Evolutionary conservation across 1,140 invertebrate genomes (phyloP).

Genomic region (Drosophila parvula): DNA sequence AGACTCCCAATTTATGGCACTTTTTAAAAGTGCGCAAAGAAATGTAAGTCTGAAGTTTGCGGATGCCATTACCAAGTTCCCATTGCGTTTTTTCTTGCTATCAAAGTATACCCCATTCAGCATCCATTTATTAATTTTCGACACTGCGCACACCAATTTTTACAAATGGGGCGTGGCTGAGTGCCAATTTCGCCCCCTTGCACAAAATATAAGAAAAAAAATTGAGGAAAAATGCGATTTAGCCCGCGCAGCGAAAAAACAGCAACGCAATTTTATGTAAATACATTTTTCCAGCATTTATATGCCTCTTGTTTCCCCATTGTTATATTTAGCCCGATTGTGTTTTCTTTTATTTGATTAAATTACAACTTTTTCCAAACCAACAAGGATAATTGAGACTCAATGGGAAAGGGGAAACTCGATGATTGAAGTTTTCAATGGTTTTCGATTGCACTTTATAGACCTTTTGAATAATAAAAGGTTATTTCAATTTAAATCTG

Average conservation of each 20-base stretch:
- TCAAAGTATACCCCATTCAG: constrained; percentile 33
- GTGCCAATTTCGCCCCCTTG: constrained; percentile 41
- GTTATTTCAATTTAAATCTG: background rate
- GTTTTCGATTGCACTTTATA: background rate
- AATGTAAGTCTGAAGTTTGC: constrained; percentile 35
- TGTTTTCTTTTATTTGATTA: constrained; percentile 28
- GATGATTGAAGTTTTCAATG: background rate
- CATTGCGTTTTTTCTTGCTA: constrained; percentile 19
- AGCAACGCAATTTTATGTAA: constrained; percentile 50
- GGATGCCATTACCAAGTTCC: constrained; percentile 48
- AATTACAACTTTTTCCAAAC: constrained; percentile 8
- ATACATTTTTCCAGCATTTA: constrained; percentile 37
- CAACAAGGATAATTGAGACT: constrained; percentile 13
- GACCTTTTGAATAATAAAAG: background rate
- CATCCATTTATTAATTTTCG: constrained; percentile 77
- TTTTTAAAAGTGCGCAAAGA: constrained; percentile 45
- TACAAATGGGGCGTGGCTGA: constrained; percentile 53
- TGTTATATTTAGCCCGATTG: constrained; percentile 14
- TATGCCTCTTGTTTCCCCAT: constrained; percentile 8
- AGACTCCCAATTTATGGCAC: constrained; percentile 60
- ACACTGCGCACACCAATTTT: constrained; percentile 54
- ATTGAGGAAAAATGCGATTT: constrained; percentile 4
- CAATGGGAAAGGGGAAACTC: background rate
- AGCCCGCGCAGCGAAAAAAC: constrained; percentile 1
- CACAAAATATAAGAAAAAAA: background rate